These are phyloP conservation scores for Tenthredo livida DNA, from an alignment of 2,888 invertebrate genomes.

Conservation along the genomic window DNA sequence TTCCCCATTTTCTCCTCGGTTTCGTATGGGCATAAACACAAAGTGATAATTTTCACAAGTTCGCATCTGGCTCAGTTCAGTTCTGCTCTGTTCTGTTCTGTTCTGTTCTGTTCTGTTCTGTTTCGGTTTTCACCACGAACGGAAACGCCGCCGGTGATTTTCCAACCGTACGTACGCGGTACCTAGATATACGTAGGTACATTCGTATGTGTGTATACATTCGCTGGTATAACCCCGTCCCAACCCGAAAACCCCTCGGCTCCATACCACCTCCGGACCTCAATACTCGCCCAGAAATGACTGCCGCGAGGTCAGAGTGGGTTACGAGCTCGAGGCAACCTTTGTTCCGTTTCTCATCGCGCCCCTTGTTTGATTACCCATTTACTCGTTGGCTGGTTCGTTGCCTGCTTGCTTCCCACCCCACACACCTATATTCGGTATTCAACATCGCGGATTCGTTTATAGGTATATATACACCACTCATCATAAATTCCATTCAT, in stretches of 20 bases:
- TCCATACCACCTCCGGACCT: background rate
- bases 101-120: background rate
- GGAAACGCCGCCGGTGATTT: constrained; percentile 29
- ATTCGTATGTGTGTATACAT: background rate
- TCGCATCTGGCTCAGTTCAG: background rate
- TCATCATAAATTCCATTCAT: constrained; percentile 12
- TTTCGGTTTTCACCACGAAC: background rate
- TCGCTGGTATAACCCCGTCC: background rate
- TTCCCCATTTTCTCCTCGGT: no score
- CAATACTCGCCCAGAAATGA: constrained; percentile 32
- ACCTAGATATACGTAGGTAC: background rate
- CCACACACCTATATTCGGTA: background rate
- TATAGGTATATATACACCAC: background rate
- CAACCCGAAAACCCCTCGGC: background rate
- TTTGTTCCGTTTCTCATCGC: constrained; percentile 38
- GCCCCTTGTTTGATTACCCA: constrained; percentile 32
- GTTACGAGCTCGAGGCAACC: constrained; percentile 29
- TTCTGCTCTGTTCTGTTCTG: background rate
- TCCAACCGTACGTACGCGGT: background rate
- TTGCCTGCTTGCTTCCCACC: background rate
- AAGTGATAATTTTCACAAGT: background rate
- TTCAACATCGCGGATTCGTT: constrained; percentile 5
- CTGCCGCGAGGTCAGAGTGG: constrained; percentile 11
- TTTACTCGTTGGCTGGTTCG: background rate
- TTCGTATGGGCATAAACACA: background rate